Base-by-base conservation (phyloP, 2,797 vertebrate genomes). In the Argyrosomus regius region DNA sequence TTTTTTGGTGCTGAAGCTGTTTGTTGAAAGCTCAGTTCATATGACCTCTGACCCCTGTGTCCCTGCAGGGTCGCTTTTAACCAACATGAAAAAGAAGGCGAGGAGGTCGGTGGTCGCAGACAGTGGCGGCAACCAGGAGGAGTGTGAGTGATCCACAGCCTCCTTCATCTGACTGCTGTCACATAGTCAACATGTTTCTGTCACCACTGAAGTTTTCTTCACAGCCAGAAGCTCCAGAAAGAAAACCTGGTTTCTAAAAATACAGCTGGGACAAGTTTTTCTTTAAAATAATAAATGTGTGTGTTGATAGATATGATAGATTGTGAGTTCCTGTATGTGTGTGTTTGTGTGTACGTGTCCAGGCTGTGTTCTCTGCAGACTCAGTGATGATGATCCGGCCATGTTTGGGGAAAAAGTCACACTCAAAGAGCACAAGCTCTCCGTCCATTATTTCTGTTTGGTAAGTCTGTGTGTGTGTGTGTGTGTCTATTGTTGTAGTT, bases 361-460 rank as follows among this genome's bases (percentile, higher is more conserved):
- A 99, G 98, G 88, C 62, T 99, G 98, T 91, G 93, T 89, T 84
- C 94, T 99, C 64, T 99, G 98, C 91, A 95, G 94, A 80, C 91
- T 90, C 77, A 83, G 80, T 77, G 97, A 98, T 56, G 95, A 99
- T 72, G 96, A 96, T 78, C 96, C 96, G n/a, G 95, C 96, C 76
- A 93, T 97, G 82, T 98, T 97, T 60, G 98, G 98, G 56, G 97
- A 99, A 73, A 99, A 97, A 88, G 95, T 96, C 70, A 96, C 93
- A 17, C 90, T 96, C 4, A 72, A 93, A 49, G 92, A 97, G 41
- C 92, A 96, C 70, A 94, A 95, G 31, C 89, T 98, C 26, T 97
- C 96, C 24, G 93, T 98, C 74, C 98, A 99, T 92, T 98, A 98
- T 90, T 96, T 98, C 84, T 99, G 98, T 90, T 88, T 99, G 95